Evolutionary conservation across 2,888 invertebrate genomes (phyloP).

Genomic region (Ypsolopha sequella): DNA sequence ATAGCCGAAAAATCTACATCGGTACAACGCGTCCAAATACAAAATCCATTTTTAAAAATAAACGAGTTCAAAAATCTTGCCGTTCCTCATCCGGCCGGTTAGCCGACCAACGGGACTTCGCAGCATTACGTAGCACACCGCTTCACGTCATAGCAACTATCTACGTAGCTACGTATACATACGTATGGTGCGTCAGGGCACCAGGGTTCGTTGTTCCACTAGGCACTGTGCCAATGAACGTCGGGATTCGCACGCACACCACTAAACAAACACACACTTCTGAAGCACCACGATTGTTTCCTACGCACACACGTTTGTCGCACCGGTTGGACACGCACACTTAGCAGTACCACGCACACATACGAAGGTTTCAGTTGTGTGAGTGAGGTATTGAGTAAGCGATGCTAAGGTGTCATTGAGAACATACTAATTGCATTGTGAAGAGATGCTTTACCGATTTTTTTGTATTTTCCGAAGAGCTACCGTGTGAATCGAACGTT

Average conservation of each 20-base stretch:
- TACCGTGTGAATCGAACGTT: constrained; percentile 9
- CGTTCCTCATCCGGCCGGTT: constrained; percentile 25
- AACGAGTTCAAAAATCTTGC: neutral
- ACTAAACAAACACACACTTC: constrained; percentile 16
- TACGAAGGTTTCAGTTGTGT: constrained; percentile 5
- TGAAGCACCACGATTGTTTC: constrained; percentile 13
- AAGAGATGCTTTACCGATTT: constrained; percentile 18
- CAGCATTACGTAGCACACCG: constrained; percentile 12
- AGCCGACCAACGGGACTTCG: constrained; percentile 23
- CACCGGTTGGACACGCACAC: constrained; percentile 8
- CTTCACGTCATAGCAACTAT: constrained; percentile 29
- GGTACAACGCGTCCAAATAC: neutral
- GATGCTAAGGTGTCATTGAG: constrained; percentile 37
- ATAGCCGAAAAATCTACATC: constrained; percentile 19
- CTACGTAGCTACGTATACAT: constrained; percentile 31
- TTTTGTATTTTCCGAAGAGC: constrained; percentile 15
- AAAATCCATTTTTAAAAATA: neutral
- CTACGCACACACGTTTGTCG: constrained; percentile 20
- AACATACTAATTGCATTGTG: constrained; percentile 29
- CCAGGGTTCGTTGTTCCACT: constrained; percentile 62
- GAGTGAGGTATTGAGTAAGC: constrained; percentile 37
- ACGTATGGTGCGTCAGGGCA: constrained; percentile 31
- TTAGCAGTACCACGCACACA: constrained; percentile 11
- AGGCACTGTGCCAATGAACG: constrained; percentile 62
- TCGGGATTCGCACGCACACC: constrained; percentile 33